Conservation (phyloP, 2,113 vertebrate genomes). For the Bos javanicus region DNA sequence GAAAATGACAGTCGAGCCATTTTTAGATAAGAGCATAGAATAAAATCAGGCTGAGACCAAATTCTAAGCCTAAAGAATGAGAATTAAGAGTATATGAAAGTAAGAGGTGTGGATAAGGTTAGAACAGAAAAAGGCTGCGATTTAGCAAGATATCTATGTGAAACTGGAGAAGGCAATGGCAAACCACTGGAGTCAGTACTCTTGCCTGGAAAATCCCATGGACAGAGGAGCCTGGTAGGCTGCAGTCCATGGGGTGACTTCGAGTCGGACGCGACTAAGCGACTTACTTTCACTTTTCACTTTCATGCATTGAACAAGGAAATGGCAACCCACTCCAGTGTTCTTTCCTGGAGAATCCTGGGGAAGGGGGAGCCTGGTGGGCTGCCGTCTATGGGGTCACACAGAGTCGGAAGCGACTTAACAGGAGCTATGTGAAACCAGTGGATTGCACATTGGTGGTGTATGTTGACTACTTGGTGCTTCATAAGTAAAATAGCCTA, state of each 20-base stretch:
- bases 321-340: background rate
- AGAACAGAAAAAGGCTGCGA: background rate
- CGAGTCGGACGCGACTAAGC: accelerated
- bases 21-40: background rate
- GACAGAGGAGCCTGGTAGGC: background rate
- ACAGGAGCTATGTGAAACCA: background rate
- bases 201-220: background rate
- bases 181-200: background rate
- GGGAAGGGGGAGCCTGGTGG: background rate
- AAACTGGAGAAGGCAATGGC: background rate
- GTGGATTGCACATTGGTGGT: background rate
- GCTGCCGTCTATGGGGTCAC: background rate
- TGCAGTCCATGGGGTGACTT: background rate
- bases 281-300: background rate
- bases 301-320: background rate
- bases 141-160: background rate
- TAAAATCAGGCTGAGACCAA: background rate
- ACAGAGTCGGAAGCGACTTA: background rate
- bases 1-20: background rate
- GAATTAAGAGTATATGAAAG: background rate
- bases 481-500: background rate
- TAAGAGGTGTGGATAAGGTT: background rate
- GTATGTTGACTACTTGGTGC: background rate
- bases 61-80: background rate
- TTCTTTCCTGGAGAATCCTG: background rate